Base-by-base conservation (phyloP, 2,888 invertebrate genomes). In the Ophion ellenae region DNA sequence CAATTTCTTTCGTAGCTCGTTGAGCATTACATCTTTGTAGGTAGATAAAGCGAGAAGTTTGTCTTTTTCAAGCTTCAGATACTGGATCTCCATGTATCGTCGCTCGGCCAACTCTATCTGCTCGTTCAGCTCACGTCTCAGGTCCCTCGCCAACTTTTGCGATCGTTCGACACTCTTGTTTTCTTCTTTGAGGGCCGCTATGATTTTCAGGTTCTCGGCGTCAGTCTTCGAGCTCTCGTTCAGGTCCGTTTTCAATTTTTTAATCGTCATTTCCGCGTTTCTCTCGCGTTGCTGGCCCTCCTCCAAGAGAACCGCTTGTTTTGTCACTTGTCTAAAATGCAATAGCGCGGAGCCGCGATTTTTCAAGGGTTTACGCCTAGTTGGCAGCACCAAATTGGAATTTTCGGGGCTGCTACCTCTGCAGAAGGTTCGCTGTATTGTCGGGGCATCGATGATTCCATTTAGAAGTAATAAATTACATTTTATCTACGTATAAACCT, bases 1-100 rank as follows among this genome's bases (percentile, higher is more conserved):
- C 9, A 91, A 84, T 10, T 89, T 87, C 69, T 88, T 87, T 14
- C 89, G 90, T 77, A 89, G 88, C 75, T 91, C 89, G 5, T 63
- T 70, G 1, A 91, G 84, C 36, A 88, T 83, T 0, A 88, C 84
- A 86, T 92, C 90, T 59, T 91, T 91, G 77, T 89, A 89, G 0
- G 89, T 86, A 20, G 88, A 90, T 28, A 92, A 83, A 57, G 88
- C 87, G 2, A 87, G 82, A 9, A 92, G 79, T 79, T 92, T 92
- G 4, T 92, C 90, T 71, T 88, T 92, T 70, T 92, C 92, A 7
- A 92, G 83, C 40, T 84, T 90, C 57, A 92, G 59, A 81, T 87
- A 90, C 73, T 92, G 89, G 11, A 81, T 78, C 40, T 91, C 90
- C 81, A 91, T 84, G 53, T 85, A 83, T 64, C 88, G 86, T 40